Evolutionary conservation across 2,113 vertebrate species (phyloP), one percentile per base, ranked within the genome.

Genomic region (Clarias magur): DNA sequence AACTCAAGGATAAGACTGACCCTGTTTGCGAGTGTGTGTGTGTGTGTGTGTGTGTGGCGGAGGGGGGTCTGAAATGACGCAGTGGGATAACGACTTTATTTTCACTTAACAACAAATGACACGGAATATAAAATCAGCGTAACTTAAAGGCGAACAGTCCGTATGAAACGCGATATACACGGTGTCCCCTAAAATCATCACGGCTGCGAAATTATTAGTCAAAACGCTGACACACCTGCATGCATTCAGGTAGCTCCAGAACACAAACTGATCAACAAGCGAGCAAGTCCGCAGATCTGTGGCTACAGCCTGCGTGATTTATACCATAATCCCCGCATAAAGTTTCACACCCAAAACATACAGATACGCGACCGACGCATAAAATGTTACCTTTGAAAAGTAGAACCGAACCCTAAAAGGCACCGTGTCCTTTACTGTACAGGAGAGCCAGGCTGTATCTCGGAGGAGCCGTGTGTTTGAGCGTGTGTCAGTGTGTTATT

Each of bases 311-410:
- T 8, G 48, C 48, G 13, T 30, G n/a, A n/a, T 17, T 30, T n/a
- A 11, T 34, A 2, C 12, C 2, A 12, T 65, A 67, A 67, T 30
- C 0, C 1, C 25, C 10, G 16, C 48, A 80, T 12, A 60, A 83
- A 88, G 75, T 85, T 88, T 53, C 15, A 82, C 38, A 30, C 73
- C 17, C 11, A 10, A 25, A 0, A 23, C 12, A n/a, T 13, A 7
- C 11, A 25, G 9, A 57, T 6, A 68, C 11, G 27, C 72, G 7
- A 67, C 80, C 72, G 7, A 67, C 80, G 30, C 42, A 7, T 21
- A 12, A 23, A 63, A 86, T 93, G 7, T 48, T 93, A 95, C 94
- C 95, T 95, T 92, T 94, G 93, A 89, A 89, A 91, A 91, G 90
- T 92, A 92, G 91, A 93, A 94, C 93, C 92, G 68, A 57, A 84